Evolutionary conservation across 2,113 vertebrate species (phyloP), one percentile per base, ranked within the genome.

Genomic region (Cricetomys ansorgei): DNA sequence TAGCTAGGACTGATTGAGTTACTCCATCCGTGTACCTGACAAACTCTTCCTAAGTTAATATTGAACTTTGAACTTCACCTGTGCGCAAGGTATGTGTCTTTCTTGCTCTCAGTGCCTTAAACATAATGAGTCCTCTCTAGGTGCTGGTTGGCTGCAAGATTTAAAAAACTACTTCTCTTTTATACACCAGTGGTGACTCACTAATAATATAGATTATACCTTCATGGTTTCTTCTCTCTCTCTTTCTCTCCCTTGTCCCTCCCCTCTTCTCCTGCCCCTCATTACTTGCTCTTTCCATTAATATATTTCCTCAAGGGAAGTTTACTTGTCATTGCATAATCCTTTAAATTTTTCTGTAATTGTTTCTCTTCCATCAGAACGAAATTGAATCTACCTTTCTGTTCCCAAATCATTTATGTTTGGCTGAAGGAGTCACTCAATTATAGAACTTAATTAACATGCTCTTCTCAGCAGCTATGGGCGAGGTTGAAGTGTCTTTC

Each of bases 361-460:
- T 11, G 2, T 81, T 90, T 93, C 53, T 86, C 79, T 96, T 88
- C 29, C 77, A 77, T 57, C 29, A 91, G 40, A 92, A 85, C 87
- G 21, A 92, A 86, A 69, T 40, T 45, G 31, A n/a, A 76, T 96
- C 27, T 65, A 10, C 48, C 95, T 92, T 96, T 88, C n/a, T 59
- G 86, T 96, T 91, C 37, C 70, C 64, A 96, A 55, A 92, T 77
- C 12, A 94, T 96, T 97, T 91, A 80, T 91, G 40, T 96, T 95
- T 94, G 59, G 5, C 88, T 50, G 29, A 21, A 91, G 59, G 95
- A 96, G 92, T 11, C 76, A 95, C 59, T 97, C 89, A 95, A 16
- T 97, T 65, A 53, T 81, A 29, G 95, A 93, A 57, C 25, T 37
- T 94, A 96, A 97, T 97, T 93, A 95, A 84, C 59, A 37, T 37